Percentiles rank a stretch among this genome's conserved stretches.
Evolutionary conservation across 2,888 invertebrate species (phyloP).

Genomic region (Tanypteryx hageni): DNA sequence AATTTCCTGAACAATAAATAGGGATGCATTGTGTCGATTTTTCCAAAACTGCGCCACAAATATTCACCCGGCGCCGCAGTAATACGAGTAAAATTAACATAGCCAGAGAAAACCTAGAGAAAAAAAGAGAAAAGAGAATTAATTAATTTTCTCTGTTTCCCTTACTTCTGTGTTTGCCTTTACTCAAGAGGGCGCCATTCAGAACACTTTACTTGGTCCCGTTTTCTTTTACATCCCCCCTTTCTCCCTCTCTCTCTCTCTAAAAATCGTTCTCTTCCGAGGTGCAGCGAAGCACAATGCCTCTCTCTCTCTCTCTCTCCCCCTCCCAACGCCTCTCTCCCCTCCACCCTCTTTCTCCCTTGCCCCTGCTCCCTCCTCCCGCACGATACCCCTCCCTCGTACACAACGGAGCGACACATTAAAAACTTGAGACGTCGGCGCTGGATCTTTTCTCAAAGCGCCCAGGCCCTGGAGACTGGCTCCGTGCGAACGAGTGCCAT

Average conservation of each 20-base stretch:
- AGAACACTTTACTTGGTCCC: background rate
- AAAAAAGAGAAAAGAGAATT: background rate
- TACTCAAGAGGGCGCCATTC: background rate
- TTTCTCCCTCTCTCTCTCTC: background rate
- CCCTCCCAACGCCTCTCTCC: no score
- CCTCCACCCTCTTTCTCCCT: no score
- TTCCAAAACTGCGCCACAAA: background rate
- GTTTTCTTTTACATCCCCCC: background rate
- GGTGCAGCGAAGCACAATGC: background rate
- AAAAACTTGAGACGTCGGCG: background rate
- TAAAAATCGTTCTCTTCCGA: background rate
- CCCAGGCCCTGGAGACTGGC: background rate
- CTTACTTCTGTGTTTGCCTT: background rate
- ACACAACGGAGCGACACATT: background rate
- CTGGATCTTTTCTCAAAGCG: background rate
- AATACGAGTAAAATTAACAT: background rate
- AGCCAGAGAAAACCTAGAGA: background rate
- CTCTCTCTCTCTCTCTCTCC: background rate
- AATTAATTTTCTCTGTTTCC: background rate
- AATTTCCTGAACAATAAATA: no score
- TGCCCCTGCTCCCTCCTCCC: no score
- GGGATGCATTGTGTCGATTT: background rate
- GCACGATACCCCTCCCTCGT: no score
- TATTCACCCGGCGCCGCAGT: background rate
- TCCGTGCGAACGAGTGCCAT: background rate